Conservation (phyloP, 2,888 invertebrate species). For the Alitta virens region DNA sequence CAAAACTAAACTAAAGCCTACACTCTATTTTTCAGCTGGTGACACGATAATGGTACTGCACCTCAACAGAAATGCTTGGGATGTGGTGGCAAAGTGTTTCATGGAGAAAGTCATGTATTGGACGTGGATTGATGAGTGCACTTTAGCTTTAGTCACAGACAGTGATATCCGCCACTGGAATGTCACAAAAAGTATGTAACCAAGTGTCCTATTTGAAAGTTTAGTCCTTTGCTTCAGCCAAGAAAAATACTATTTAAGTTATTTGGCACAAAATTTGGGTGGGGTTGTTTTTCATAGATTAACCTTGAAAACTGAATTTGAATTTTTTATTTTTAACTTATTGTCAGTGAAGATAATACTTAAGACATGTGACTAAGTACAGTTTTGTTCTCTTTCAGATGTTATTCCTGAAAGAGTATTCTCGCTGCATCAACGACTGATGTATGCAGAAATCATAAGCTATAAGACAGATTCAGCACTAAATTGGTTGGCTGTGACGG, state of each 20-base stretch:
- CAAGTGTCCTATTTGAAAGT: no score
- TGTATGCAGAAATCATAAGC: conserved; percentile 52
- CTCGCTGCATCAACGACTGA: conserved; percentile 45
- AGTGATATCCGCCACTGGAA: conserved; percentile 53
- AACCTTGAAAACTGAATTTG: no score
- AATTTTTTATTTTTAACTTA: no score
- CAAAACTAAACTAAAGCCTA: no score
- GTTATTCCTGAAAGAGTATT: conserved; percentile 47
- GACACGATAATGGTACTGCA: conserved; percentile 14
- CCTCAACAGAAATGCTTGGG: conserved; percentile 3
- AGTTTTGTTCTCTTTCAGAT: conserved; percentile 15
- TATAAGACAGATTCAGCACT: conserved; percentile 51
- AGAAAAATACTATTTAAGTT: no score
- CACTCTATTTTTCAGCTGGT: conserved; percentile 19
- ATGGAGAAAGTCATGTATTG: conserved; percentile 36
- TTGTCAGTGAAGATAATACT: no score
- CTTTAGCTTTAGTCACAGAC: conserved; percentile 54
- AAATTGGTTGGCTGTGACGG: conserved; percentile 54
- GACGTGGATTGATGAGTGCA: conserved; percentile 53
- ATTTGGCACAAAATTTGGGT: no score
- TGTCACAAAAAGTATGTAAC: conserved; percentile 44
- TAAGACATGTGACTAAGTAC: no score
- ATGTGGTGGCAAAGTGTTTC: conserved; percentile 14
- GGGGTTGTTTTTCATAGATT: no score
- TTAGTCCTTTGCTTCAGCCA: no score